Base-by-base conservation (phyloP, 2,888 invertebrate species). In the Acleris emargana region DNA sequence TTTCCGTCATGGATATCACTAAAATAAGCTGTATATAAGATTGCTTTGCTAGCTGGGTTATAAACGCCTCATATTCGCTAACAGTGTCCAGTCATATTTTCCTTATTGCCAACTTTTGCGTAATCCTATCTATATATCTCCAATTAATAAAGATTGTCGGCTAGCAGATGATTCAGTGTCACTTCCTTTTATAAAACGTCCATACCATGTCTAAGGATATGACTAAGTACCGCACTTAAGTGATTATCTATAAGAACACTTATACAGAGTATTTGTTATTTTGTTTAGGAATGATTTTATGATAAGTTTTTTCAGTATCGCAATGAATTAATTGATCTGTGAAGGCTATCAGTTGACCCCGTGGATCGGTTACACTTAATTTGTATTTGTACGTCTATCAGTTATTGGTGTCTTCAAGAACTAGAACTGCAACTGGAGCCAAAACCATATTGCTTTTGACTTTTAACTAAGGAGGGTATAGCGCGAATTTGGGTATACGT, bases 161-260 rank as follows among this genome's bases (percentile, higher is more conserved):
- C 9, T 38, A 25, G 50, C 16, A 43, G 55, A 66, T 60, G 64
- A 57, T 51, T 60, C 64, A 66, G 32, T 58, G 16, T 25, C 32
- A 55, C 64, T 64, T 60, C 64, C 60, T 60, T 57, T 55, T 60
- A 66, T 25, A 38, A 64, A 50, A 13, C 43, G 18, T 54, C 53
- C 38, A 53, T 52, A 20, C 49, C 49, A 50, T 60, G 55, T 55
- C 60, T 20, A 54, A 54, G 59, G 55, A 60, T 66, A 60, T 66
- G 64, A 66, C 55, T 66, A 64, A 64, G 50, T 60, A 45, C 43
- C 50, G 60, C 51, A 66, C 60, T 64, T 54, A 64, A 59, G 58
- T 64, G 64, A 64, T 59, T 64, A 64, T 64, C 42, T 64, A 17
- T 53, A 47, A 59, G 45, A 45, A 28, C 20, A 20, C 45, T 13